Base-by-base conservation (phyloP, 2,797 vertebrate species). In the Sebastes iracundus region DNA sequence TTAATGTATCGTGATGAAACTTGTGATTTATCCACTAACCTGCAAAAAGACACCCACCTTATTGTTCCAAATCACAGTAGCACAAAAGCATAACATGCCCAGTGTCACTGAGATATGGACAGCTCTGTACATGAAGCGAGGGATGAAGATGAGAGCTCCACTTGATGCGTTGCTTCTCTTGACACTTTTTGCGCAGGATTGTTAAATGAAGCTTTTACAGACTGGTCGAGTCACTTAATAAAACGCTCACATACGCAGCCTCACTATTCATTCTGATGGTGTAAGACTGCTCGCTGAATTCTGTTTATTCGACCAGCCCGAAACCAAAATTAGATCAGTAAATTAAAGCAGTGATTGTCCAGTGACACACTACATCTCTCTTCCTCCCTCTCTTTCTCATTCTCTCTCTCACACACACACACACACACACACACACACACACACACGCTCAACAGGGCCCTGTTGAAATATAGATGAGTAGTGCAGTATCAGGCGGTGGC, bases 391-490 rank as follows among this genome's bases (percentile, higher is more conserved):
- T 62, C 23, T 7, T 14, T 35, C 38, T 7, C 75, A 72, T 52
- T 52, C 42, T 46, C 42, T 16, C 14, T 42, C 38, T 16, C 38
- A 2, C 18, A 27, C 25, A 56, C 35, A 63, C 28, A 30, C 23
- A 23, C 23, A 55, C 28, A 32, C 77, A 72, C 62, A 59, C 73
- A 60, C 65, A 63, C 61, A 38, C 62, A 66, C 72, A 30, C 74
- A 75, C 71, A 74, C 69, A 65, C 38, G 23, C 22, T 52, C 71
- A 72, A 23, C 73, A 63, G 66, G 32, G 32, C 13, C 62, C 35
- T 81, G 2, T 38, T 90, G 81, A 87, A 90, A 89, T 86, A 84
- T 87, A 88, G 77, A 91, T 90, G 88, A 91, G 83, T 59, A 62
- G 69, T 79, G 77, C 75, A 71, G 80, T 77, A 79, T 88, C 86